Conservation (phyloP, 2,888 invertebrate genomes). For the Chrysomela aeneicollis region DNA sequence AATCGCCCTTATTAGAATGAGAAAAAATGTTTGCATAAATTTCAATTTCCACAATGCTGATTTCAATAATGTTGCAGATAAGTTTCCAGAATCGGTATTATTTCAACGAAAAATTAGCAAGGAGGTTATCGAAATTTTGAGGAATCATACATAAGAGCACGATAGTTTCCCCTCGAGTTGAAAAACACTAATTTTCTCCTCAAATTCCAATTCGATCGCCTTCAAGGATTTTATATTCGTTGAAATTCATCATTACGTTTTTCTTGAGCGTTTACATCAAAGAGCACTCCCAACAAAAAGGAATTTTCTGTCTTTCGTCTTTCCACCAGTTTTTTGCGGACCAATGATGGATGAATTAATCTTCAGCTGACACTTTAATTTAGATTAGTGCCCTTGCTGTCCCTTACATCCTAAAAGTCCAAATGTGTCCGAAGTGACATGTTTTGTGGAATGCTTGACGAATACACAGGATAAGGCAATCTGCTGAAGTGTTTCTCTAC, state of each 20-base stretch:
- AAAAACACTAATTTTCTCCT: conserved; percentile 2
- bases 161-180: neutral
- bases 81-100: no score
- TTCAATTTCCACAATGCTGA: no score
- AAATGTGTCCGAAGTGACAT: conserved; percentile 28
- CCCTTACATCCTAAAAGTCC: conserved; percentile 29
- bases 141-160: no score
- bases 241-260: conserved; percentile 16
- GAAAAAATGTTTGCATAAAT: no score
- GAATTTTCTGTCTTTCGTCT: conserved; percentile 17
- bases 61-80: no score
- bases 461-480: conserved; percentile 17
- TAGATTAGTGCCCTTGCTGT: conserved; percentile 28
- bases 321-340: conserved; percentile 24
- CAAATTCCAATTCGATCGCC: conserved; percentile 6
- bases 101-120: no score
- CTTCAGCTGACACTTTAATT: conserved; percentile 32
- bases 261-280: conserved; percentile 7
- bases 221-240: conserved; percentile 17
- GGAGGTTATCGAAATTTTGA: no score
- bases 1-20: no score
- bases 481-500: conserved; percentile 13
- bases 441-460: conserved; percentile 15
- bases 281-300: conserved; percentile 21
- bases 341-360: conserved; percentile 33